phyloP scores from a whole-genome alignment of 37 sponge, comb jelly and placozoan genomes.

The Ianthella basta region DNA sequence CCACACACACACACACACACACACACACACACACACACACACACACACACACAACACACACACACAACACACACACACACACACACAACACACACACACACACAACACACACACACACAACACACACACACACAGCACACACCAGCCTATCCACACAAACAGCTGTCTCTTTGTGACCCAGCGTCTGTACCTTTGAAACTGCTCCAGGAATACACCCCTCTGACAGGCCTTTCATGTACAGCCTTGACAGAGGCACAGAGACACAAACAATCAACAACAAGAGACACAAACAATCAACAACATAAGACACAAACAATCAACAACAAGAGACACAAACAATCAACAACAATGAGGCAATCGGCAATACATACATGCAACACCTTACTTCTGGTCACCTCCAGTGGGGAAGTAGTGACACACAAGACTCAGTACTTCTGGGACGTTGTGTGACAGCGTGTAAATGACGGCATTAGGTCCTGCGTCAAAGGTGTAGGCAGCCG shows the following conservation, averaged over 20 bases:
- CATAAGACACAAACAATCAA: too few species aligned
- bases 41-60: too few species aligned
- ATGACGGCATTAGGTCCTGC: slow-evolving; percentile 99
- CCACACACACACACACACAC: neutral
- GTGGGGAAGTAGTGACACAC: slow-evolving; percentile 75
- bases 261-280: too few species aligned
- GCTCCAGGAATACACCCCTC: neutral
- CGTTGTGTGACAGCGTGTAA: slow-evolving; percentile 51
- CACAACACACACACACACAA: neutral
- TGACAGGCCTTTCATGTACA: neutral
- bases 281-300: too few species aligned
- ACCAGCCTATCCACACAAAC: too few species aligned
- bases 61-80: too few species aligned
- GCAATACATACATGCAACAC: neutral
- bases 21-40: neutral
- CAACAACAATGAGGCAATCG: too few species aligned
- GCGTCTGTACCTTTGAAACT: neutral
- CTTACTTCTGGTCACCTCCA: slow-evolving; percentile 1
- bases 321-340: too few species aligned
- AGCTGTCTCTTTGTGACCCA: too few species aligned
- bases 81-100: neutral
- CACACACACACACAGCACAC: neutral
- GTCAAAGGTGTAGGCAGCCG: slow-evolving; percentile 97
- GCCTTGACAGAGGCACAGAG: neutral
- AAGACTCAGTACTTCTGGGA: slow-evolving; percentile 61